Evolutionary conservation across 1,140 invertebrate genomes (phyloP).

Genomic region (Aleiodes sp.): DNA sequence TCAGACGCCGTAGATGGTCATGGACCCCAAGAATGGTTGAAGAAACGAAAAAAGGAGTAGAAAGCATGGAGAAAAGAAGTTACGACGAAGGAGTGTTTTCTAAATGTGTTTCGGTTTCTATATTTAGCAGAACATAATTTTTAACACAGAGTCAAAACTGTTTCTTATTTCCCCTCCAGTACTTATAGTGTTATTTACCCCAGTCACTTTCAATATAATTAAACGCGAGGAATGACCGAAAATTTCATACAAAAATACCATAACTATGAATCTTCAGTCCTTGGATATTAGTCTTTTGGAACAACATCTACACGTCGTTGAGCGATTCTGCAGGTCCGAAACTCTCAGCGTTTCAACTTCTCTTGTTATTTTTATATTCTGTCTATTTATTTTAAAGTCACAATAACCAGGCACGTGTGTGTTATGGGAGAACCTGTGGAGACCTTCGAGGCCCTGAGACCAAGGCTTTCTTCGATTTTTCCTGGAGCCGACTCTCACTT

Average conservation of each 20-base stretch:
- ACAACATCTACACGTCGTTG: too few relatives aligned
- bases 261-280: not conserved
- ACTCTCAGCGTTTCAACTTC: too few relatives aligned
- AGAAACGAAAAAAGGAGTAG: too few relatives aligned
- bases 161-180: not conserved
- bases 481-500: slow-evolving; percentile 18
- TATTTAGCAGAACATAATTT: slow-evolving; percentile 50
- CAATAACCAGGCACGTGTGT: slow-evolving; percentile 3
- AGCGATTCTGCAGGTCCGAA: too few relatives aligned
- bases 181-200: not conserved
- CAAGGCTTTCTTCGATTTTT: slow-evolving; percentile 32
- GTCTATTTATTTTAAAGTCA: not conserved
- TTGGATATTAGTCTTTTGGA: too few relatives aligned
- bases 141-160: slow-evolving; percentile 21
- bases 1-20: not conserved
- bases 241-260: not conserved
- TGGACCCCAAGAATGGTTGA: not conserved
- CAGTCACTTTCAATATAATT: not conserved
- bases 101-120: slow-evolving; percentile 44
- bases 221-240: not conserved
- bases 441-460: slow-evolving; percentile 25
- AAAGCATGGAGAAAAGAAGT: not conserved
- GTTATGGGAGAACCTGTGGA: not conserved
- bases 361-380: not conserved
- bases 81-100: slow-evolving; percentile 21